Base-by-base conservation (phyloP, 2,113 vertebrate genomes). In the Procavia capensis region DNA sequence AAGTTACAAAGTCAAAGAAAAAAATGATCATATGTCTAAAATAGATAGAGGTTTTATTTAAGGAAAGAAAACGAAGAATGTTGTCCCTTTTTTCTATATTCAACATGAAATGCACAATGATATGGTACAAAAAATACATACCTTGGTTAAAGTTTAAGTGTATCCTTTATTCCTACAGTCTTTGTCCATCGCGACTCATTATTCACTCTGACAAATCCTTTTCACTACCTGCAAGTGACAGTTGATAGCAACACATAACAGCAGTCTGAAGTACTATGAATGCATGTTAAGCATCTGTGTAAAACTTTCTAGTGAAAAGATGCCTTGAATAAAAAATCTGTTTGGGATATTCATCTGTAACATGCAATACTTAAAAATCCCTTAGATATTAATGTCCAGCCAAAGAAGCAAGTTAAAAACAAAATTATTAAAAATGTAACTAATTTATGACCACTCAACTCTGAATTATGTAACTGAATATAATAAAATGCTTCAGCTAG, bases 331-430 rank as follows among this genome's bases (percentile, higher is more conserved):
- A 27, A 1, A 88, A 57, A 87, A 64, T 41, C 41, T 17, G 1
- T 25, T 54, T 57, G 59, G 14, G 78, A 47, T 84, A 22, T 19
- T 13, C n/a, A 54, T 64, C 13, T 11, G 7, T 39, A 59, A 91
- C n/a, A 64, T 86, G 36, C 31, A 95, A 93, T 36, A 68, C n/a
- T 57, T 87, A 24, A 78, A 95, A 95, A 86, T 85, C 41, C 34
- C 8, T 14, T 93, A 5, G 72, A 10, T 87, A 22, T 90, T 66
- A 87, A 66, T 54, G n/a, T n/a, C n/a, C n/a, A 75, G 59, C 9
- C n/a, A 39, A 93, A 87, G 10, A 76, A 78, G 47, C 2, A 83
- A 59, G 4, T 79, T n/a, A 90, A 68, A 83, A 61, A 9, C 11
- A 82, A 79, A 41, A 31, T 59, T 79, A 64, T 36, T 31, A 66